Conservation (phyloP, 30 jellyfish, hydroid and myxozoan genomes). For the Morbakka virulenta region DNA sequence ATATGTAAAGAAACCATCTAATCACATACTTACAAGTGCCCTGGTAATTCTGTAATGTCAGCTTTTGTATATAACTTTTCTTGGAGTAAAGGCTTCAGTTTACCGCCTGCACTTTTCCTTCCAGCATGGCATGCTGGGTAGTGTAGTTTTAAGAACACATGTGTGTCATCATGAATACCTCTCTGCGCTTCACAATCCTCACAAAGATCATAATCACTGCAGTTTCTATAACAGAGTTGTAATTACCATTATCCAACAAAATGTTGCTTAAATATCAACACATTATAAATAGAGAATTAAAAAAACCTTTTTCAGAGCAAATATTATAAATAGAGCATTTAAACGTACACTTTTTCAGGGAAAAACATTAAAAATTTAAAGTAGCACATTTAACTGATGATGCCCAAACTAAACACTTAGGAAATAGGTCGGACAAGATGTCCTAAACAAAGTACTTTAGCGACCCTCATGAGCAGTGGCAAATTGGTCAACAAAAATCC, state of each 20-base stretch:
- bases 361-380: neutral
- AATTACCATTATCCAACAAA: neutral
- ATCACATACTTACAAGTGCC: too few species aligned
- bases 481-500: too few species aligned
- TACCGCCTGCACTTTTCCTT: slow-evolving; percentile 47
- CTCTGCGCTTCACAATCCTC: slow-evolving; percentile 70
- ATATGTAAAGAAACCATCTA: too few species aligned
- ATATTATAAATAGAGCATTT: neutral
- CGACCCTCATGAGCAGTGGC: too few species aligned
- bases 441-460: too few species aligned
- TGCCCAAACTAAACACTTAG: too few species aligned
- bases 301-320: too few species aligned
- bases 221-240: slow-evolving; percentile 43
- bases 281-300: neutral
- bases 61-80: slow-evolving; percentile 42
- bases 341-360: neutral
- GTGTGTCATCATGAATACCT: slow-evolving; percentile 81
- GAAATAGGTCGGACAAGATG: too few species aligned
- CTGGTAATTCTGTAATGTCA: slow-evolving; percentile 46
- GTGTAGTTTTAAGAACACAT: slow-evolving; percentile 71
- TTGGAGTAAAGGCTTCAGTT: slow-evolving; percentile 67
- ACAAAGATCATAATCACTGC: slow-evolving; percentile 89
- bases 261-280: neutral
- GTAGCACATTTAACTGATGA: too few species aligned
- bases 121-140: slow-evolving; percentile 83